A percentile compares a stretch with the other conserved stretches of the same genome.
phyloP scores from a whole-genome alignment of 2,797 vertebrate genomes.

The Gymnothorax reevesii region DNA sequence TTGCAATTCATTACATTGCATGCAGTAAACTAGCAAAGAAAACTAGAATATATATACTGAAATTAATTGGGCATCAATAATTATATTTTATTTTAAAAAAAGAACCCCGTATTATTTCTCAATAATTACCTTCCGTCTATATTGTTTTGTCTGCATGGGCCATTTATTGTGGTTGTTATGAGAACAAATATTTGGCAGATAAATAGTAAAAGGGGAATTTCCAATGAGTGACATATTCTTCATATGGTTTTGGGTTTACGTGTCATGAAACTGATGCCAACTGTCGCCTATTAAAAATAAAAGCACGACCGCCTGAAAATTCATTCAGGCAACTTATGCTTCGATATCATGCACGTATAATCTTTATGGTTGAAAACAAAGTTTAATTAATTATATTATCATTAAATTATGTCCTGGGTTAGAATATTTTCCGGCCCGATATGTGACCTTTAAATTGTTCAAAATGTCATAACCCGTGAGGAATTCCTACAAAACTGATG shows the following conservation, averaged over 20 bases:
- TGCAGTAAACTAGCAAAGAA: background rate
- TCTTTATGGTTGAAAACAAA: background rate
- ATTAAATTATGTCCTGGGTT: no score
- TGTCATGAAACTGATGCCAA: background rate
- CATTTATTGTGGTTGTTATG: no score
- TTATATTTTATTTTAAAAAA: background rate
- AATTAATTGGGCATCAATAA: background rate
- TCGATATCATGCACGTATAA: background rate
- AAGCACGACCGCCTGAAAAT: background rate
- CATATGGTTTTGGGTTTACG: background rate
- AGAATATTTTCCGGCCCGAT: background rate
- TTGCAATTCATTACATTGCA: background rate
- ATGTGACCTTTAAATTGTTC: slow-evolving; percentile 13
- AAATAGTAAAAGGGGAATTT: background rate
- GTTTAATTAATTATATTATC: background rate
- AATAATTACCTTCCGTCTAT: background rate
- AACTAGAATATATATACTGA: background rate
- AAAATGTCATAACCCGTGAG: background rate
- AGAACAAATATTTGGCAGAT: background rate
- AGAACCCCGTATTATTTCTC: background rate
- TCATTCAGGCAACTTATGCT: background rate
- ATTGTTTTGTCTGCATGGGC: no score
- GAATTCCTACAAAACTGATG: background rate
- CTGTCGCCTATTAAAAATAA: background rate
- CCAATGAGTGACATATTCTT: background rate